Base-by-base conservation (phyloP, 2,113 vertebrate genomes). In the Solea solea region DNA sequence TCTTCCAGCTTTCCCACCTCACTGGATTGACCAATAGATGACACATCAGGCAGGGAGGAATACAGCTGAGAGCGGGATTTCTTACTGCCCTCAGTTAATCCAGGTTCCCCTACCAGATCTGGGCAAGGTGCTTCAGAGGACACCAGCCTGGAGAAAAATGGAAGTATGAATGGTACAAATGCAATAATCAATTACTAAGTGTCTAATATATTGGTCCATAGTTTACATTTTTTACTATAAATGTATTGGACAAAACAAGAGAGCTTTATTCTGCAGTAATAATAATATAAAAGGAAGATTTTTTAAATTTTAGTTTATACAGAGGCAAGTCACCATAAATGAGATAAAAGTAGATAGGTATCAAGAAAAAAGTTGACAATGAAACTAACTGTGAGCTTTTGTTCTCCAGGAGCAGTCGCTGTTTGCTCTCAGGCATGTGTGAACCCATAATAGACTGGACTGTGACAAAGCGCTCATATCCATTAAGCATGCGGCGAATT, bases 401-500 rank as follows among this genome's bases (percentile, higher is more conserved):
- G 70, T 78, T 78, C 57, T 90, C 88, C 21, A 88, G 78, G 58
- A 78, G 64, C 64, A 90, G 87, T 8, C 1, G 59, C 51, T 56
- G 78, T 82, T 87, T 88, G 2, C 2, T 8, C 56, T 42, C 74
- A 27, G 94, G 94, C 65, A 90, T 78, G 28, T 91, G 88, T 81
- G 97, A 96, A 78, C 89, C 86, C 93, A 98, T 90, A 71, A 99
- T 91, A 54, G 94, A 93, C 28, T 93, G 90, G 74, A 98, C 90
- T 6, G 95, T 93, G 80, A 98, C 94, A 49, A 91, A 94, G 71
- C 82, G 94, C 27, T 99, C 96, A 64, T 94, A 97, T 2, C 88
- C 88, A 28, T 95, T 93, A 68, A 99, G 91, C 95, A 99, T 99
- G 81, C 92, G 93, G 72, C 90, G 89, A 58, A 99, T 97, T 83